Evolutionary conservation across 2,797 vertebrate species (phyloP).

Genomic region (Microctenopoma lineatum): DNA sequence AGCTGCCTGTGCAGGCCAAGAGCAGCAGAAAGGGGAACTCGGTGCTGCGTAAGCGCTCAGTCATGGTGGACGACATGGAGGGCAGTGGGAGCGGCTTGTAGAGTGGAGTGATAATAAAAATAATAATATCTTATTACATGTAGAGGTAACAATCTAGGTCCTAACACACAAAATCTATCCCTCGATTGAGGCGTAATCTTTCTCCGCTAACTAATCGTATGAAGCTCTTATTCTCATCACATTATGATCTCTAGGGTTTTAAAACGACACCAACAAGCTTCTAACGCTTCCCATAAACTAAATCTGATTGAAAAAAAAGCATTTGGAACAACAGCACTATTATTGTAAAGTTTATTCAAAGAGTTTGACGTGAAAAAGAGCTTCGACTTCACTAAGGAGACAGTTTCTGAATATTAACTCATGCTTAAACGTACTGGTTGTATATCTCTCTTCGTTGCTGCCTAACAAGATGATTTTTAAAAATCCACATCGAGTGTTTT

Average conservation of each 20-base stretch:
- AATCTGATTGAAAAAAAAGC: too few relatives aligned
- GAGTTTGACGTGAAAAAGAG: constrained; percentile 15
- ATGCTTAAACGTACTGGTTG: background rate
- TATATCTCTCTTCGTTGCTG: constrained; percentile 6
- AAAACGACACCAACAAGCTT: constrained; percentile 10
- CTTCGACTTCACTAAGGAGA: constrained; percentile 18
- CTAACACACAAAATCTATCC: constrained; percentile 35
- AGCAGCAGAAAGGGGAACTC: constrained; percentile 60
- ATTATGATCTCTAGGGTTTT: constrained; percentile 25
- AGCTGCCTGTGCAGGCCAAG: constrained; percentile 59
- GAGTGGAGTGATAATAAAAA: constrained; percentile 4
- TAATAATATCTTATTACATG: background rate
- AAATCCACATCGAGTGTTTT: background rate
- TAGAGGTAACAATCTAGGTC: constrained; percentile 52
- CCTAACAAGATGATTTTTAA: background rate
- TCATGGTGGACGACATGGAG: constrained; percentile 77
- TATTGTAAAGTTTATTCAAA: background rate
- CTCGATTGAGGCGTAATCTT: constrained; percentile 8
- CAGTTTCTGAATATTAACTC: background rate
- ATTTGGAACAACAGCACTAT: too few relatives aligned
- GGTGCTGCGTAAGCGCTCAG: constrained; percentile 74
- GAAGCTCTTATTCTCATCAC: constrained; percentile 35
- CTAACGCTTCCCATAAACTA: background rate
- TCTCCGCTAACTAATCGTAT: constrained; percentile 54
- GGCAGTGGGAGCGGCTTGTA: constrained; percentile 89